Conservation (phyloP, 2,113 vertebrate species). For the Pristiophorus japonicus region DNA sequence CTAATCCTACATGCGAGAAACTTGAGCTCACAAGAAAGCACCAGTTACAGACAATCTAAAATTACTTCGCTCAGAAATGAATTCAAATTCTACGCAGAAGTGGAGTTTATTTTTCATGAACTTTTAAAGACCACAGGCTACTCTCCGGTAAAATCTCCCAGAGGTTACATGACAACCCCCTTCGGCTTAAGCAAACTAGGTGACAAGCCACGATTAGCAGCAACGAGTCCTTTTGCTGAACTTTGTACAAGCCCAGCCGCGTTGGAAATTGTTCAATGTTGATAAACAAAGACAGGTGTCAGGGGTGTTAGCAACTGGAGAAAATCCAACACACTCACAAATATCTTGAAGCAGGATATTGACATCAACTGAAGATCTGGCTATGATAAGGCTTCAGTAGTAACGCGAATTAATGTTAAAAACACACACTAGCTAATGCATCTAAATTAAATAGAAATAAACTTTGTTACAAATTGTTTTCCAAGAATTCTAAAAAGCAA, state of each 20-base stretch:
- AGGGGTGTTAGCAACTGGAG: background rate
- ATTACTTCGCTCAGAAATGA: background rate
- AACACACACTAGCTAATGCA: background rate
- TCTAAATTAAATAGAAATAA: too few species aligned
- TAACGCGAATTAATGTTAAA: background rate
- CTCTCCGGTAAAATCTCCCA: background rate
- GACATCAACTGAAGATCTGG: background rate
- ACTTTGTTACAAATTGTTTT: too few species aligned
- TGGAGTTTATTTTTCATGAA: background rate
- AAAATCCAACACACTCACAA: background rate
- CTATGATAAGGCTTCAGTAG: background rate
- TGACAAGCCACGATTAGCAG: background rate
- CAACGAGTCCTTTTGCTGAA: background rate
- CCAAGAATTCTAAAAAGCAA: background rate
- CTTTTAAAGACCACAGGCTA: background rate
- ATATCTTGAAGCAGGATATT: background rate
- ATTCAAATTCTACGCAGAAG: background rate
- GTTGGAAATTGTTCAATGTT: background rate
- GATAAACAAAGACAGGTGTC: constrained; percentile 14
- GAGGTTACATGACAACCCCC: background rate
- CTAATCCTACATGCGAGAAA: background rate
- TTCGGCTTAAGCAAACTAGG: background rate
- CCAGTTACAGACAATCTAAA: background rate
- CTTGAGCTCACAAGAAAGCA: background rate
- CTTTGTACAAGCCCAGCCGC: background rate